phyloP scores from a whole-genome alignment of 2,113 vertebrate genomes.

The Struthidea cinerea region DNA sequence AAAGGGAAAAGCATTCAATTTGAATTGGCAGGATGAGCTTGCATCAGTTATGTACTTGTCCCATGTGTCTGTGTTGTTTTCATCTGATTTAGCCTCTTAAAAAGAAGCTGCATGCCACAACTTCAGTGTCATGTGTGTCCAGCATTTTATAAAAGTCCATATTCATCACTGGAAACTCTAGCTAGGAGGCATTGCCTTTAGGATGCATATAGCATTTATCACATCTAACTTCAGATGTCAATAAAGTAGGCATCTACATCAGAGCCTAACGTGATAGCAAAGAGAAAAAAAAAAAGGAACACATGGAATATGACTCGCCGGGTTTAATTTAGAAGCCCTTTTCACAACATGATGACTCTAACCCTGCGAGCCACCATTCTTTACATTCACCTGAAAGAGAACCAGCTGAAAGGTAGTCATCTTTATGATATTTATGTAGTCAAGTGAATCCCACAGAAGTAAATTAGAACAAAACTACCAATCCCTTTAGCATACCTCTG shows the following conservation, averaged over 20 bases:
- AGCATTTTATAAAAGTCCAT: not conserved
- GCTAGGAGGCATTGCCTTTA: not conserved
- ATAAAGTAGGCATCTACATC: not conserved
- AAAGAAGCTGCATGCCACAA: not conserved
- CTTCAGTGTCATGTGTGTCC: not conserved
- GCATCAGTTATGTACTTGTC: not conserved
- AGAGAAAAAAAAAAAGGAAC: not conserved
- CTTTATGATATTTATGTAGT: not conserved
- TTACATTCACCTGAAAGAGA: not conserved
- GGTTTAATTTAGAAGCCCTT: not conserved
- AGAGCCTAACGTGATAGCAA: not conserved
- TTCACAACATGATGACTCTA: not conserved
- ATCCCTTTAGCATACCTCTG: not conserved
- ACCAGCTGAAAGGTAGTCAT: not conserved
- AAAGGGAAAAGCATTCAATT: not conserved
- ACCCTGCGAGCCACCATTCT: not conserved
- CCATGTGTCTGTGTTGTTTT: not conserved
- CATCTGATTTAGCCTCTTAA: not conserved
- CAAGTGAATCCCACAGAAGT: not conserved
- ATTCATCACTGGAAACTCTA: not conserved
- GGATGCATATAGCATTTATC: not conserved
- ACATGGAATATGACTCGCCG: fast-evolving
- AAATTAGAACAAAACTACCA: not conserved
- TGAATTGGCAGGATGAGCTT: not conserved
- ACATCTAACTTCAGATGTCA: not conserved